Percentiles rank a stretch among this genome's conserved stretches.
phyloP scores from a whole-genome alignment of 2,113 vertebrate species.

The Erpornis zantholeuca region DNA sequence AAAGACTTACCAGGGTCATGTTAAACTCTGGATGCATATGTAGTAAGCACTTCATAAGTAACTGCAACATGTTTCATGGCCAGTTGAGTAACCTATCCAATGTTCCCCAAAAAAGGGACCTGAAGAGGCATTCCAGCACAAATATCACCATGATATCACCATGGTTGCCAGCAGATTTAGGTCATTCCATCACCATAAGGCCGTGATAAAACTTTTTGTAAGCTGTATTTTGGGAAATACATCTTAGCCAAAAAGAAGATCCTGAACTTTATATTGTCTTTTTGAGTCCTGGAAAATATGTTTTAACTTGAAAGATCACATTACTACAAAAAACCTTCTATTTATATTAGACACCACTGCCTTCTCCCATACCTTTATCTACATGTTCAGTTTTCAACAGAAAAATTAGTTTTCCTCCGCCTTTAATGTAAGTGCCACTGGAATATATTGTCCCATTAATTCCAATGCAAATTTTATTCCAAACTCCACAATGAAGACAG shows the following conservation, averaged over 20 bases:
- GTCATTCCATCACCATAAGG: neutral
- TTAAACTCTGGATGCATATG: neutral
- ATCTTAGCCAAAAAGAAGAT: neutral
- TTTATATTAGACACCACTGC: neutral
- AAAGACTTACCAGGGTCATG: neutral
- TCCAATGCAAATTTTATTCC: neutral
- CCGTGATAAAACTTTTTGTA: neutral
- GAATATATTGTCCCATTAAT: neutral
- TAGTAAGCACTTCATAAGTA: neutral
- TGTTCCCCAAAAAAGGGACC: neutral
- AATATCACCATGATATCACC: neutral
- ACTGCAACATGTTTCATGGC: neutral
- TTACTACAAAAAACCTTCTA: neutral
- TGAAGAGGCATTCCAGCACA: neutral
- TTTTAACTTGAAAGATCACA: neutral
- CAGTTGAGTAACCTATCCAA: neutral
- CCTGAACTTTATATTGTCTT: neutral
- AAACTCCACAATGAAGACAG: neutral
- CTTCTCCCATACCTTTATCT: neutral
- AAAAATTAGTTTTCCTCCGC: neutral
- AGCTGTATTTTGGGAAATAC: neutral
- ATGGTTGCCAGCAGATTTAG: accelerated
- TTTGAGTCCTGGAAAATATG: neutral
- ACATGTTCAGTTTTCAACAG: neutral
- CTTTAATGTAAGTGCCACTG: neutral